Base-by-base conservation (phyloP, 2,797 vertebrate species). In the Schizothorax lantsangensis region DNA sequence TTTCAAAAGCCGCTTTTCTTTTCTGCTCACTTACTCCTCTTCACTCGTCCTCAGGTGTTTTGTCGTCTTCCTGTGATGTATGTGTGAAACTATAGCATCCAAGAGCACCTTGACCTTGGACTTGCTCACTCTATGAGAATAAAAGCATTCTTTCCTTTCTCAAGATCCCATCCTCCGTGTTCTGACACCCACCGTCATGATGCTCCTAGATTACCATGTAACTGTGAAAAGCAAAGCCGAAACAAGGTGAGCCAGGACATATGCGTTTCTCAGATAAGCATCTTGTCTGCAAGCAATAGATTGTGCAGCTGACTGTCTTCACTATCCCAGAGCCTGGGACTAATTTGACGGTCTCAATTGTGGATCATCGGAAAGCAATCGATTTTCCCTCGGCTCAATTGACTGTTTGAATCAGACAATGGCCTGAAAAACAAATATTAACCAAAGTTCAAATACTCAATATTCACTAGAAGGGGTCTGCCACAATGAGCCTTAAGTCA, bases 291-390 rank as follows among this genome's bases (percentile, higher is more conserved):
- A 57, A 62, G 23, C 38, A 79, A 73, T 54, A 87, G 78, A 62
- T 71, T 71, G 62, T 57, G 40, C 45, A 9, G 2, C 17, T 79
- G 33, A 54, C 86, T 78, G 64, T 66, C 87, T 87, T 83, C 72
- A 87, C 79, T 86, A 88, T 93, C 83, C 87, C 75, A 88, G 62
- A 64, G 66, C 43, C 84, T 88, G 74, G 62, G 84, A 69, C 89
- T 93, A 90, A 93, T 93, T 91, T 90, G 86, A 91, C 89, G 83
- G 90, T 91, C 89, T 91, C 88, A 90, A 87, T 83, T 91, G 83
- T 64, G 64, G 83, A 89, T 93, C 88, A 87, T 89, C 86, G 84
- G 90, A 77, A 85, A 89, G 88, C 90, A 94, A 94, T 90, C 92
- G 91, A 92, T 93, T 94, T 90, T 92, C 54, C n/a, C 75, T 88